Base-by-base conservation (phyloP, 2,888 invertebrate species). In the Auanema sp. region DNA sequence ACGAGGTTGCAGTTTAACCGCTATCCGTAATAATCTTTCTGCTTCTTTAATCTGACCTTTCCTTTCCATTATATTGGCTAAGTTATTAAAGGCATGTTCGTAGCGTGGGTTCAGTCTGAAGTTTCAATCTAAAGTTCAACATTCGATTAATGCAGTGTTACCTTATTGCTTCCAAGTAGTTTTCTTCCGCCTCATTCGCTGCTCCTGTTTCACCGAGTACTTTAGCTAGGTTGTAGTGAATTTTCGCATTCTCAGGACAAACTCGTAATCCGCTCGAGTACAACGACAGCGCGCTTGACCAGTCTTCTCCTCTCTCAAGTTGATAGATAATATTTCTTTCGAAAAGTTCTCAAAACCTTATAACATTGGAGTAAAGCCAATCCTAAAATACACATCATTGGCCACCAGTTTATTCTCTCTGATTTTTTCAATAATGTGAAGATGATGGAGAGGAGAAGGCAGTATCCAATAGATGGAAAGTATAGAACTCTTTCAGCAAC, bases 181-280 rank as follows among this genome's bases (percentile, higher is more conserved):
- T 90, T 25, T 86, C 78, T 60, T 92, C 88, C 0, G 95, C 94
- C 76, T 89, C 87, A 16, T 86, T 85, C 51, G 87, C 87, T 66
- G 91, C 86, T 8, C 90, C 89, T 41, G 86, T 86, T 79, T 93
- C 92, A 0, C 90, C 91, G 14, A 91, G 89, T 65, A 90, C 68
- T 85, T 94, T 94, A 0, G 91, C 96, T 58, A 95, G 89, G 84
- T 97, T 97, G 84, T 96, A 97, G 77, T 88, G 88, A 70, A 86
- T 86, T 88, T 96, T 97, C 21, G 96, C 95, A 87, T 96, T 96
- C 53, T 90, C 87, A 0, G 96, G 94, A 83, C 96, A 97, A 16
- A 96, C 92, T 24, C 87, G 83, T n/a, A 91, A 85, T 0, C 91
- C 96, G 25, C 91, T 91, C 53, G 87, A 86, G 84, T 93, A 97